Evolutionary conservation across 2,797 vertebrate genomes (phyloP).

Genomic region (Momotus momota): DNA sequence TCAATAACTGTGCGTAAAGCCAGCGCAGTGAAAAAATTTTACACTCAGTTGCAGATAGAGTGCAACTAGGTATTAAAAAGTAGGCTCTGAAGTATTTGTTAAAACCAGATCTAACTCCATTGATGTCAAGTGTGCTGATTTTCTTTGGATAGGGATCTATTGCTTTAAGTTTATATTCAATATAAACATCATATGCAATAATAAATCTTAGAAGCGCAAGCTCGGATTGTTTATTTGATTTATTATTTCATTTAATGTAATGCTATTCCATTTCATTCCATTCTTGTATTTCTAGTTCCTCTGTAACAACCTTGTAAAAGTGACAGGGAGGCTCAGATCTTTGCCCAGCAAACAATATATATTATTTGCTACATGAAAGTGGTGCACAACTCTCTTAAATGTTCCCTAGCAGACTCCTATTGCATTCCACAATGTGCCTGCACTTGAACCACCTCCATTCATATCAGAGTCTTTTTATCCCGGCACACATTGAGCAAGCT

Average conservation of each 20-base stretch:
- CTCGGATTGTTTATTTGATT: constrained; percentile 55
- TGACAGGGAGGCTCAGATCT: constrained; percentile 73
- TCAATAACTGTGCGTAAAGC: background rate
- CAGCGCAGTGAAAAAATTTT: background rate
- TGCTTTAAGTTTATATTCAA: constrained; percentile 21
- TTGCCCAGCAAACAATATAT: constrained; percentile 72
- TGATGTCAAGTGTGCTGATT: constrained; percentile 16
- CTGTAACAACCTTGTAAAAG: constrained; percentile 71
- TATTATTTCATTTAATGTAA: constrained; percentile 54
- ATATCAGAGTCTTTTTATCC: constrained; percentile 82
- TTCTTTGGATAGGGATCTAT: background rate
- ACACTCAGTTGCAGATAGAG: background rate
- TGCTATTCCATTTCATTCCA: constrained; percentile 40
- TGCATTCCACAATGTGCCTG: constrained; percentile 78
- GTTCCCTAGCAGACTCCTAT: constrained; percentile 74
- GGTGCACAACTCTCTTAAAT: constrained; percentile 75
- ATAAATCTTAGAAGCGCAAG: constrained; percentile 34
- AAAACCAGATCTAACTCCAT: background rate
- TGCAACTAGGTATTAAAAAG: constrained; percentile 11
- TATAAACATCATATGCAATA: constrained; percentile 22
- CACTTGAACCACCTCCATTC: constrained; percentile 84
- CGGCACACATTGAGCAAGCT: constrained; percentile 82
- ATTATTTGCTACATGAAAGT: constrained; percentile 80
- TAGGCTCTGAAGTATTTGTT: constrained; percentile 20
- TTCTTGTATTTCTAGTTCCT: constrained; percentile 41